Evolutionary conservation across 1,140 invertebrate species (phyloP).

Genomic region (Drosophila kikkawai): DNA sequence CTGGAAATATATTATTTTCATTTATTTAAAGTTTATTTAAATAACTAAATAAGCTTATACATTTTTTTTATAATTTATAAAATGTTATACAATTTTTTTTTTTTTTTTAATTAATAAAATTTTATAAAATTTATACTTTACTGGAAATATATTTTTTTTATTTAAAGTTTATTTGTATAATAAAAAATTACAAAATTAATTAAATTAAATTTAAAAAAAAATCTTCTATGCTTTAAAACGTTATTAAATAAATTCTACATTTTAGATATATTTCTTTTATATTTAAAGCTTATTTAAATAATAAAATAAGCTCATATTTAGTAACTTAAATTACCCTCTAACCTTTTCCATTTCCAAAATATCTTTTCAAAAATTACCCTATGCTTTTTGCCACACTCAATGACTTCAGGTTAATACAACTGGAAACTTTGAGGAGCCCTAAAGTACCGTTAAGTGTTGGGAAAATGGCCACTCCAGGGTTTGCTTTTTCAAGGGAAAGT

Average conservation of each 20-base stretch:
- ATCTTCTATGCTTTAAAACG: no score
- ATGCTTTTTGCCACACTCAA: constrained; percentile 7
- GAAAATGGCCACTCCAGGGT: constrained; percentile 10
- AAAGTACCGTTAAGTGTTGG: constrained; percentile 64
- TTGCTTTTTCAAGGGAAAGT: constrained; percentile 4
- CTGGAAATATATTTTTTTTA: no score
- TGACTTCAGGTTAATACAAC: background rate
- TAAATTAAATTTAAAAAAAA: no score
- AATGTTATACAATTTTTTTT: no score
- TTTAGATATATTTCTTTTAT: no score
- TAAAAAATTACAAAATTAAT: no score
- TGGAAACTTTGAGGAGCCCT: constrained; percentile 15
- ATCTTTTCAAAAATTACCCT: background rate
- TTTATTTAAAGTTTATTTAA: background rate
- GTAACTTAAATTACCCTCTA: background rate
- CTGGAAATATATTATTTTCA: background rate
- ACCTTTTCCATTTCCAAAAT: background rate
- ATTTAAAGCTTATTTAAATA: no score
- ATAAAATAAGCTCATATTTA: background rate
- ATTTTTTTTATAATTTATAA: no score
- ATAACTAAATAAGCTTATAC: background rate
- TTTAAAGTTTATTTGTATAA: no score
- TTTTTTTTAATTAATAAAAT: no score
- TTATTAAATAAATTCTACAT: no score
- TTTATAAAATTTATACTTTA: no score